Evolutionary conservation across 2,113 vertebrate species (phyloP).

Genomic region (Notarius quadriscutis): DNA sequence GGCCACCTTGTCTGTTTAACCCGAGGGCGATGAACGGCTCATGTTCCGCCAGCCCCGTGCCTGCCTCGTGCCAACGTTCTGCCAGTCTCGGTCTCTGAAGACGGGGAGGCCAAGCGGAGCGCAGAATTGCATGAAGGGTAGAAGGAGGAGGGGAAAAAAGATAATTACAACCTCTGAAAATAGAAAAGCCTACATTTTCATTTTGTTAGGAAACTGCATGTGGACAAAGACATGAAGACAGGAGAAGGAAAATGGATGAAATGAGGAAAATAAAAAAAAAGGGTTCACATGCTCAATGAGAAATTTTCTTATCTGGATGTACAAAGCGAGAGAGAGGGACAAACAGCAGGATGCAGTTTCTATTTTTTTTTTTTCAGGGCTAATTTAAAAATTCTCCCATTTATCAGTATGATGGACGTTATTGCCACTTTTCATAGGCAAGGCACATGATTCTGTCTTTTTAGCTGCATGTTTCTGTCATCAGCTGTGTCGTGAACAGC

Average conservation of each 20-base stretch:
- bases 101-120: neutral
- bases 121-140: slow-evolving; percentile 34
- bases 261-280: neutral
- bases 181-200: slow-evolving; percentile 53
- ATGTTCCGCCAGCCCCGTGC: neutral
- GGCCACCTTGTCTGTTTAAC: slow-evolving; percentile 27
- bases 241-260: slow-evolving; percentile 39
- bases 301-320: slow-evolving; percentile 38
- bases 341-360: neutral
- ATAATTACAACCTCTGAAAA: slow-evolving; percentile 52
- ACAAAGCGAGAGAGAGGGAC: neutral
- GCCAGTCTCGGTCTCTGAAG: slow-evolving; percentile 30
- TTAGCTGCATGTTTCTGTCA: neutral
- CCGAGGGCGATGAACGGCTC: slow-evolving; percentile 6
- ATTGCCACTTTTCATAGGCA: neutral
- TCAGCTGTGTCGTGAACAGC: slow-evolving; percentile 33
- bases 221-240: neutral
- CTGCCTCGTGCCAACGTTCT: neutral
- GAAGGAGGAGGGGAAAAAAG: slow-evolving; percentile 18
- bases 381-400: neutral
- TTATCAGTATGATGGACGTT: neutral
- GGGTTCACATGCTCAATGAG: neutral
- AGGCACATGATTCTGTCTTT: slow-evolving; percentile 22
- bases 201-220: slow-evolving; percentile 45
- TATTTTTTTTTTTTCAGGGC: neutral